Percentiles rank a stretch among this genome's conserved stretches.
These are phyloP conservation scores for Pristionchus pacificus DNA, from an alignment of 1,140 invertebrate genomes.

Conservation along the genomic window DNA sequence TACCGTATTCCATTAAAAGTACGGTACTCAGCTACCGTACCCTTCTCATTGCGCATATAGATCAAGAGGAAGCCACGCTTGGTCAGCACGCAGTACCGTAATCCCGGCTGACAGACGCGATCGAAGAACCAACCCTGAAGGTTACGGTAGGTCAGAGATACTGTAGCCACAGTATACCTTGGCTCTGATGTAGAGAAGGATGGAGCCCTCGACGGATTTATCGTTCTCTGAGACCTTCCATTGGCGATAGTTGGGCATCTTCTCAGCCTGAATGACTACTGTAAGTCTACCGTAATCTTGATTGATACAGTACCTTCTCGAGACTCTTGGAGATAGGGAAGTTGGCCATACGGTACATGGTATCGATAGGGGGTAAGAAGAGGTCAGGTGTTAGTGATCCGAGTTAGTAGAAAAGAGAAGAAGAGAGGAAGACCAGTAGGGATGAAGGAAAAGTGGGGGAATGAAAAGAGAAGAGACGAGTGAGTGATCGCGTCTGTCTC, in stretches of 20 bases:
- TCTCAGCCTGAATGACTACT: background rate
- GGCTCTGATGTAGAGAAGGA: background rate
- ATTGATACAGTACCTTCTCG: background rate
- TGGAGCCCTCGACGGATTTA: background rate
- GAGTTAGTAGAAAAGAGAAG: too few relatives aligned
- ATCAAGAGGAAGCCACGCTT: background rate
- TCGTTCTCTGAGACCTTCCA: background rate
- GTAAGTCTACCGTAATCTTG: background rate
- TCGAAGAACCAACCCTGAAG: background rate
- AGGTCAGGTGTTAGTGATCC: too few relatives aligned
- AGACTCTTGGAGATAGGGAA: background rate
- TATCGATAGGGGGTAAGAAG: background rate
- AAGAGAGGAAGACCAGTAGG: too few relatives aligned
- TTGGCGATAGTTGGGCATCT: background rate
- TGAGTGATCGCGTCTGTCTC: too few relatives aligned
- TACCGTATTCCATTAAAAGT: too few relatives aligned
- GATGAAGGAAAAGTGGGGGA: too few relatives aligned
- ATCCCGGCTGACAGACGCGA: background rate
- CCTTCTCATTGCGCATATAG: background rate
- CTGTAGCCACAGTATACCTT: too few relatives aligned
- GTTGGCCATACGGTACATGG: background rate
- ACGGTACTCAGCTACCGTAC: background rate
- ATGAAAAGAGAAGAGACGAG: too few relatives aligned
- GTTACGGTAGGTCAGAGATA: too few relatives aligned
- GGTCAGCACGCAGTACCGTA: background rate